A percentile compares a stretch with the other conserved stretches of the same genome.
These are phyloP conservation scores for Orestias chungarensis DNA, from an alignment of 2,797 vertebrate species.

Conservation along the genomic window DNA sequence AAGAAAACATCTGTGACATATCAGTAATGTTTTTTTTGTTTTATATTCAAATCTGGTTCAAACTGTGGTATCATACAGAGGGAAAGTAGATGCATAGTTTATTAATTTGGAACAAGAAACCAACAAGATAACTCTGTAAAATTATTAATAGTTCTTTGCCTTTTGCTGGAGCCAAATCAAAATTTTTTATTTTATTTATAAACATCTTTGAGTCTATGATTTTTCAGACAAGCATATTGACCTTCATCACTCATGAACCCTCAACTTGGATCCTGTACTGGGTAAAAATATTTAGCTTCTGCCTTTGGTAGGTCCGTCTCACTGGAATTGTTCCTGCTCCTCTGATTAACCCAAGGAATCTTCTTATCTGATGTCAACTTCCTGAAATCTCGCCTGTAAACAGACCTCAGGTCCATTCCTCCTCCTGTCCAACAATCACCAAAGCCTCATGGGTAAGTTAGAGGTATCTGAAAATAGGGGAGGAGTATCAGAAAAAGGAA, in stretches of 20 bases:
- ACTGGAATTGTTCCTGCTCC: slow-evolving; percentile 68
- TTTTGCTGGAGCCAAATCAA: slow-evolving; percentile 37
- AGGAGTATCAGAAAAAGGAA: slow-evolving; percentile 50
- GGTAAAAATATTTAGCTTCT: slow-evolving; percentile 52
- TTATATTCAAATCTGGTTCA: slow-evolving; percentile 36
- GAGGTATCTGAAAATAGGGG: slow-evolving; percentile 60
- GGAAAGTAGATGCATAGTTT: slow-evolving; percentile 47
- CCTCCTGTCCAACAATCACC: slow-evolving; percentile 50
- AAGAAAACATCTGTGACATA: slow-evolving; percentile 75
- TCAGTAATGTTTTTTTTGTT: slow-evolving; percentile 54
- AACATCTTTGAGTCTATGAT: slow-evolving; percentile 11
- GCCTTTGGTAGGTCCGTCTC: slow-evolving; percentile 46
- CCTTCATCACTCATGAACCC: slow-evolving; percentile 59
- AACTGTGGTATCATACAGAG: slow-evolving; percentile 45
- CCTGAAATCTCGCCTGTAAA: slow-evolving; percentile 73
- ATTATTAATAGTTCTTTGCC: slow-evolving; percentile 33
- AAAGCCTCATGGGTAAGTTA: slow-evolving; percentile 59
- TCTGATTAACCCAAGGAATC: slow-evolving; percentile 72
- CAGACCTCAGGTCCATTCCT: slow-evolving; percentile 58
- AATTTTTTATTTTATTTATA: slow-evolving; percentile 43
- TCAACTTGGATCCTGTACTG: slow-evolving; percentile 62
- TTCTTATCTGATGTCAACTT: slow-evolving; percentile 77
- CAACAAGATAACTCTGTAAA: slow-evolving; percentile 8
- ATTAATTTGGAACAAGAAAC: slow-evolving; percentile 38
- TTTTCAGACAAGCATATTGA: slow-evolving; percentile 12